These are phyloP conservation scores for Phanerotoma sp. DNA, from an alignment of 2,888 invertebrate species.

Conservation along the genomic window DNA sequence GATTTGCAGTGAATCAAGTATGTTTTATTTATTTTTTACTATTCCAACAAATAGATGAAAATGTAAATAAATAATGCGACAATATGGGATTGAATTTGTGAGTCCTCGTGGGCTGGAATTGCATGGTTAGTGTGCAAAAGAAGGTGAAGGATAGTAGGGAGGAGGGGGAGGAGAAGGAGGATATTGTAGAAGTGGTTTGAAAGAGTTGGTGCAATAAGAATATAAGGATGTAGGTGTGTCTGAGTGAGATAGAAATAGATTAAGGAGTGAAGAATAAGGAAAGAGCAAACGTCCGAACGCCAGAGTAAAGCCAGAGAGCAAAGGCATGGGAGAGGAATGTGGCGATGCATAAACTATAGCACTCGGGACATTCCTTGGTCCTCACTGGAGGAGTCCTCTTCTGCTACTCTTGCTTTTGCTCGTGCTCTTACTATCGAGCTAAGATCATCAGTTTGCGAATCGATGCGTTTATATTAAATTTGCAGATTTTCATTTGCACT, in stretches of 20 bases:
- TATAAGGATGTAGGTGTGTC: neutral
- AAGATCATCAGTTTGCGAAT: slow-evolving; percentile 51
- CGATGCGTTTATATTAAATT: slow-evolving; percentile 31
- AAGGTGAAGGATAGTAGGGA: too few relatives aligned
- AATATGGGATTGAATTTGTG: slow-evolving; percentile 25
- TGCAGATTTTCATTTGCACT: slow-evolving; percentile 4
- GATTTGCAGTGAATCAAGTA: too few relatives aligned
- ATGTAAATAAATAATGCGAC: slow-evolving; percentile 1
- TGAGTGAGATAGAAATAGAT: neutral
- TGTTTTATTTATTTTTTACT: too few relatives aligned
- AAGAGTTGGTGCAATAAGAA: slow-evolving; percentile 8
- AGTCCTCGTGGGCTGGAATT: too few relatives aligned
- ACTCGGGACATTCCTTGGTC: slow-evolving; percentile 46
- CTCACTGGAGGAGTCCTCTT: slow-evolving; percentile 24
- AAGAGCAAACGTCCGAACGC: slow-evolving; percentile 39
- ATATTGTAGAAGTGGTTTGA: too few relatives aligned
- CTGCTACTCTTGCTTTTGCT: slow-evolving; percentile 27
- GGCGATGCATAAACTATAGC: slow-evolving; percentile 56
- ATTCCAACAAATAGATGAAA: slow-evolving; percentile 1
- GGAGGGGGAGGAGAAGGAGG: too few relatives aligned
- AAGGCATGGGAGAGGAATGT: slow-evolving; percentile 56
- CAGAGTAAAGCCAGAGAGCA: neutral
- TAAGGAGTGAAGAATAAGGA: slow-evolving; percentile 6
- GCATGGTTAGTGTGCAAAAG: too few relatives aligned
- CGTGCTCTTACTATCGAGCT: too few relatives aligned